A percentile compares a stretch with the other conserved stretches of the same genome.
These are phyloP conservation scores for Aldrovandia affinis DNA, from an alignment of 2,797 vertebrate species.

Conservation along the genomic window DNA sequence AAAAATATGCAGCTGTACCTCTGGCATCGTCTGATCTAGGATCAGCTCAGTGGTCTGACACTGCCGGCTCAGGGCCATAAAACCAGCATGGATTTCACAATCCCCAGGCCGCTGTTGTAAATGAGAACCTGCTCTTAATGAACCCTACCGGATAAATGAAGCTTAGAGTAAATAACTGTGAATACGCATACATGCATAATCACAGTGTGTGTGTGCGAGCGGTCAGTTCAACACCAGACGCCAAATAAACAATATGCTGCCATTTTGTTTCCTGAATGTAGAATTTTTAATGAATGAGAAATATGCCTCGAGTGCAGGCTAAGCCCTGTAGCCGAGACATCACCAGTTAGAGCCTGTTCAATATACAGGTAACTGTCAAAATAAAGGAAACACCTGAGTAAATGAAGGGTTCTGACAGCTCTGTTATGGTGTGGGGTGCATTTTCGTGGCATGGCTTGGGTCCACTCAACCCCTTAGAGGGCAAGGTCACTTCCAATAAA, in stretches of 20 bases:
- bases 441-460: too few relatives aligned
- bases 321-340: background rate
- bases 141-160: background rate
- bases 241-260: background rate
- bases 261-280: background rate
- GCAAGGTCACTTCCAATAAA: too few relatives aligned
- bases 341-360: background rate
- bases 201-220: background rate
- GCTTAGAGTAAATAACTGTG: background rate
- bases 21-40: constrained; percentile 56
- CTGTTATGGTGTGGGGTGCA: too few relatives aligned
- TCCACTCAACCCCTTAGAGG: too few relatives aligned
- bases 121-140: background rate
- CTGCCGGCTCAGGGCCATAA: background rate
- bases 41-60: constrained; percentile 39
- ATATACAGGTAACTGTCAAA: background rate
- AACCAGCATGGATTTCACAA: background rate
- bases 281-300: background rate
- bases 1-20: constrained; percentile 45
- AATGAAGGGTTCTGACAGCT: too few relatives aligned
- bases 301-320: background rate
- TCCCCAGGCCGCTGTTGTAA: background rate
- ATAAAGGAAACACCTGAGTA: too few relatives aligned
- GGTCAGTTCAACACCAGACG: constrained; percentile 21
- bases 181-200: background rate